Conservation (phyloP, 1,140 invertebrate species). For the Ectropis grisescens region DNA sequence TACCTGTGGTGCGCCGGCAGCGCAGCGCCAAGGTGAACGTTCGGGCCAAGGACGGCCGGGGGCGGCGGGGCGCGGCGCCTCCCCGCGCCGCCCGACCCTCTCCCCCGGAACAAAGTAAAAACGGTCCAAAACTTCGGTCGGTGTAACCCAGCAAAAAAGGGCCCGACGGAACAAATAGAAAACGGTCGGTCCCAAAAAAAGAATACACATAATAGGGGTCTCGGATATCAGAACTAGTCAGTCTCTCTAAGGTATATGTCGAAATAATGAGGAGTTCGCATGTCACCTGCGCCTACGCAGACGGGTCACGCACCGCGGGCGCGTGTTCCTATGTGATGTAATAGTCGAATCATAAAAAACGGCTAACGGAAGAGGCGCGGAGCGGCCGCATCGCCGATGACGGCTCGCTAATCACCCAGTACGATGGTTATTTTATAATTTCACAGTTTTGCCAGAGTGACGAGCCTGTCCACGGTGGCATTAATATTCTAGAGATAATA, state of each 20-base stretch:
- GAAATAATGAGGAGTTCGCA: slow-evolving; percentile 43
- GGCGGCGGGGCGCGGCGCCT: slow-evolving; percentile 25
- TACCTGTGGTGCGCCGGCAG: slow-evolving; percentile 60
- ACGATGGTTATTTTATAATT: slow-evolving; percentile 18
- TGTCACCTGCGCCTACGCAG: slow-evolving; percentile 60
- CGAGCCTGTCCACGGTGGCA: background rate
- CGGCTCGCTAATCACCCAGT: slow-evolving; percentile 29
- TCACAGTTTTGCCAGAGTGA: slow-evolving; percentile 10
- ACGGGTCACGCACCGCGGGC: slow-evolving; percentile 30
- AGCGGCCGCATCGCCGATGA: slow-evolving; percentile 24
- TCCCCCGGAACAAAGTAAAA: slow-evolving; percentile 36
- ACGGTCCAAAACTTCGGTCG: slow-evolving; percentile 49
- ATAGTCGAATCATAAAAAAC: slow-evolving; percentile 42
- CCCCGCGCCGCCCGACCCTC: slow-evolving; percentile 22
- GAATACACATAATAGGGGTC: slow-evolving; percentile 51
- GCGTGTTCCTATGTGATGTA: slow-evolving; percentile 46
- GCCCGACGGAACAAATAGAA: slow-evolving; percentile 65
- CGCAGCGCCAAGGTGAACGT: slow-evolving; percentile 63
- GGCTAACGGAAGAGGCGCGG: slow-evolving; percentile 40
- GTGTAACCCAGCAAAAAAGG: slow-evolving; percentile 57
- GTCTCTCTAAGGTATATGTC: slow-evolving; percentile 23
- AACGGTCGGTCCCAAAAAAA: slow-evolving; percentile 35
- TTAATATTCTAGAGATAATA: slow-evolving; percentile 19
- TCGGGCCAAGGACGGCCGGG: slow-evolving; percentile 61
- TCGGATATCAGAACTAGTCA: slow-evolving; percentile 55